phyloP scores from a whole-genome alignment of 1,140 invertebrate genomes.

The Hetaerina americana region DNA sequence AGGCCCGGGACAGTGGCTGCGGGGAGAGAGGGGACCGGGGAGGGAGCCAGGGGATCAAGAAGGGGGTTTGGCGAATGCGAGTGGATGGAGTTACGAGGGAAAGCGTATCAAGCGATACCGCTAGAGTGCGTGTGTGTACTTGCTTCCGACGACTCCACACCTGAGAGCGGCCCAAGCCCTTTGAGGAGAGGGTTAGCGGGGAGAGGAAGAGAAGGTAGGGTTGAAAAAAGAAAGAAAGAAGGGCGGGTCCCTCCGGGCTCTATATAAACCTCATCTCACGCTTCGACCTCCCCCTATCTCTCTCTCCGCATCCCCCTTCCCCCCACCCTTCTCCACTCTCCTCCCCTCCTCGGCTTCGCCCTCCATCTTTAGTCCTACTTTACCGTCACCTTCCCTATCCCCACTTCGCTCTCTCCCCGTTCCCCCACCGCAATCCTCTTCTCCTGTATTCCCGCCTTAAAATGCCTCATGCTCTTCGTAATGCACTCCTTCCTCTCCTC shows the following conservation, averaged over 20 bases:
- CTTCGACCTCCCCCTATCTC: background rate
- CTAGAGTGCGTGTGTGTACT: background rate
- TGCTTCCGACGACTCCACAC: background rate
- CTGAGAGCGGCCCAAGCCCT: background rate
- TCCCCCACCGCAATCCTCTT: too few relatives aligned
- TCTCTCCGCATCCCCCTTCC: too few relatives aligned
- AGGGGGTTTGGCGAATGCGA: background rate
- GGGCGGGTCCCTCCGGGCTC: background rate
- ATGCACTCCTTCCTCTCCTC: background rate
- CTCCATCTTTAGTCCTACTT: too few relatives aligned
- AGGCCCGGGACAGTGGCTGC: background rate
- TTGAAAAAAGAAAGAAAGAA: too few relatives aligned
- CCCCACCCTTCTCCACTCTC: too few relatives aligned
- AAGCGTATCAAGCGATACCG: background rate
- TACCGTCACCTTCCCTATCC: too few relatives aligned
- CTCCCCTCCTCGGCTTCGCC: too few relatives aligned
- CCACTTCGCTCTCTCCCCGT: too few relatives aligned
- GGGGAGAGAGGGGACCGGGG: background rate
- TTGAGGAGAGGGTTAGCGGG: background rate
- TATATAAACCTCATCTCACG: background rate
- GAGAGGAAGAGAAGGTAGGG: background rate
- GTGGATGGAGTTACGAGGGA: background rate
- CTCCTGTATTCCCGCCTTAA: too few relatives aligned
- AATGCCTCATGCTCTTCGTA: too few relatives aligned
- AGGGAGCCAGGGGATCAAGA: background rate